phyloP scores from a whole-genome alignment of 2,888 invertebrate genomes.

The Tryphoninae sp. region DNA sequence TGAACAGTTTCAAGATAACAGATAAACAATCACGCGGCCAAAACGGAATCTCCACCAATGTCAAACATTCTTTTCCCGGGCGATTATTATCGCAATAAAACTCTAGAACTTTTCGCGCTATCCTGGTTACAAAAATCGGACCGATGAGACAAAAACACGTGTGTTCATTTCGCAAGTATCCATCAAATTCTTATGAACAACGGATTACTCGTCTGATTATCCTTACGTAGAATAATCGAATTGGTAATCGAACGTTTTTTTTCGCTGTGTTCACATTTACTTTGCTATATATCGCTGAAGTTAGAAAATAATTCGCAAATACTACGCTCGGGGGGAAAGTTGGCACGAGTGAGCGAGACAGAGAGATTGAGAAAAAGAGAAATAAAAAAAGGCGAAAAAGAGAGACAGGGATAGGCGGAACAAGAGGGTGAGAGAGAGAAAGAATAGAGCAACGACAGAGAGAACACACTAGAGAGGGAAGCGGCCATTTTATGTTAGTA shows the following conservation, averaged over 20 bases:
- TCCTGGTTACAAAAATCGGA: constrained; percentile 22
- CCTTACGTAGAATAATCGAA: no score
- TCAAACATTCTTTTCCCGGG: neutral
- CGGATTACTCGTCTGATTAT: no score
- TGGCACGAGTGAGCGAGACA: constrained; percentile 36
- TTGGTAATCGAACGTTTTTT: no score
- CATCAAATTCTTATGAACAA: no score
- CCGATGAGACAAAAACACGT: constrained; percentile 36
- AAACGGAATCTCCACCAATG: neutral
- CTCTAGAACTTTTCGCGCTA: constrained; percentile 13
- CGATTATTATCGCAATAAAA: neutral
- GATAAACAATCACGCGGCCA: neutral
- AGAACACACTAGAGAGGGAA: constrained; percentile 62
- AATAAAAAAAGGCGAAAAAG: constrained; percentile 28
- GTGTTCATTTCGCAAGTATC: constrained; percentile 5
- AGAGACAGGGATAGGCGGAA: constrained; percentile 22
- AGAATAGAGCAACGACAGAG: constrained; percentile 45
- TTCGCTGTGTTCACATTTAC: neutral
- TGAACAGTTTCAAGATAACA: neutral
- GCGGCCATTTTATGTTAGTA: constrained; percentile 80
- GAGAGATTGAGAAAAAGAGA: constrained; percentile 48
- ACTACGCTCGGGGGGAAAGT: constrained; percentile 37
- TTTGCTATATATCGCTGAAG: neutral
- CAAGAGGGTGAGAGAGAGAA: constrained; percentile 43
- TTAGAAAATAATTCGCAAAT: constrained; percentile 39